phyloP scores from a whole-genome alignment of 1,140 invertebrate genomes.

The Drosophila pruinosa region DNA sequence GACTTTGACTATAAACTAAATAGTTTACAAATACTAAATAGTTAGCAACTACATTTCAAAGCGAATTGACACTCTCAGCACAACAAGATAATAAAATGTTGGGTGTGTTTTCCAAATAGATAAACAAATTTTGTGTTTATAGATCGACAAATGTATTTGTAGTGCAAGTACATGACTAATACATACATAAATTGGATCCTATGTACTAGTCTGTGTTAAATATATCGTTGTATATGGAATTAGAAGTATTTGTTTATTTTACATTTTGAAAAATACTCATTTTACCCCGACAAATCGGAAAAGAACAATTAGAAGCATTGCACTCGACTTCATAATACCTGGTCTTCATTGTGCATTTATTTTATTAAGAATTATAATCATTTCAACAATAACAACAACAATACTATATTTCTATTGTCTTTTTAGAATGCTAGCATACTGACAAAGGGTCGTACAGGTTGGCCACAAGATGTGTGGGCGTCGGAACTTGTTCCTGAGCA shows the following conservation, averaged over 20 bases:
- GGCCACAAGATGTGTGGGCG: slow-evolving; percentile 98
- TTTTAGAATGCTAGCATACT: slow-evolving; percentile 84
- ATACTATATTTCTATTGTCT: background rate
- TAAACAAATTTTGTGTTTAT: slow-evolving; percentile 2
- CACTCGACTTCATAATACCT: background rate
- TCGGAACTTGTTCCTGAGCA: slow-evolving; percentile 86
- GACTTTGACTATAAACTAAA: background rate
- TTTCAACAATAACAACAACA: background rate
- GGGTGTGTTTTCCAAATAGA: background rate
- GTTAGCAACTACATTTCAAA: background rate
- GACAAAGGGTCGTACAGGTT: slow-evolving; percentile 90
- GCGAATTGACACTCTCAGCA: slow-evolving; percentile 3
- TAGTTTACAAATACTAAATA: background rate
- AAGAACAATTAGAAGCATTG: background rate
- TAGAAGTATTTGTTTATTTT: slow-evolving; percentile 4
- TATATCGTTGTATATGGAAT: background rate
- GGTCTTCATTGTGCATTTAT: too few relatives aligned
- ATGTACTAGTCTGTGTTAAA: background rate
- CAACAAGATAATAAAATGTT: slow-evolving; percentile 9
- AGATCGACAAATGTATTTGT: background rate
- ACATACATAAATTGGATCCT: background rate
- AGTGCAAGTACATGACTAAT: background rate
- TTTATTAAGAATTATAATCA: background rate
- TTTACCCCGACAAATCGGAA: background rate
- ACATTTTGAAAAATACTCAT: background rate